Evolutionary conservation across 1,140 invertebrate species (phyloP).

Genomic region (Anadara kagoshimensis): DNA sequence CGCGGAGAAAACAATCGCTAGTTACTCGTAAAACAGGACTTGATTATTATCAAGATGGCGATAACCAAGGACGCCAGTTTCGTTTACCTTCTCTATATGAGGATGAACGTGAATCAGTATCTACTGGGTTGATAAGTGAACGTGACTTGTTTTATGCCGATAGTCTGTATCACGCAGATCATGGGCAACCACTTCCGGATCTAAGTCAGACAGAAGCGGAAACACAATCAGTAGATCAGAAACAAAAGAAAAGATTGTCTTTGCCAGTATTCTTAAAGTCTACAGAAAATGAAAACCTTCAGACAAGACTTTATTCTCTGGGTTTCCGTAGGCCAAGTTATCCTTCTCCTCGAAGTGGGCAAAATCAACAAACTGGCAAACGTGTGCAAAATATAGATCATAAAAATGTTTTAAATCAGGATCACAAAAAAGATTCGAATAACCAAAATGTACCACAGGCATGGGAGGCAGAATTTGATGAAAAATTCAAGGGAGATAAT

Average conservation of each 20-base stretch:
- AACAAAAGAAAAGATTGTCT: conserved; percentile 7
- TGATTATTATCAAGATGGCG: not conserved
- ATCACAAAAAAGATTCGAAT: not conserved
- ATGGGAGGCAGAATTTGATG: conserved; percentile 32
- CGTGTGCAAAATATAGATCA: too few relatives aligned
- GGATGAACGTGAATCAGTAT: not conserved
- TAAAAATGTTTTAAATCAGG: not conserved
- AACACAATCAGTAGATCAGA: not conserved
- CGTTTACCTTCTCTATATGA: not conserved
- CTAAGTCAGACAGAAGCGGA: not conserved
- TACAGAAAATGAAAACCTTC: conserved; percentile 21
- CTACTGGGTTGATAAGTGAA: not conserved
- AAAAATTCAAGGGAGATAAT: conserved; percentile 27
- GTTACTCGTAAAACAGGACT: conserved; percentile 9
- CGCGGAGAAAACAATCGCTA: conserved; percentile 1
- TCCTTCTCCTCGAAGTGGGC: too few relatives aligned
- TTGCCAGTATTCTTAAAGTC: conserved; percentile 37
- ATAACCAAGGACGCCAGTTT: not conserved
- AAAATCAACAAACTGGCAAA: not conserved
- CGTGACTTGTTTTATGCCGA: not conserved
- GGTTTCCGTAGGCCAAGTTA: conserved; percentile 28
- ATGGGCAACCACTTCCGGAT: not conserved
- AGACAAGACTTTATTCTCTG: conserved; percentile 28
- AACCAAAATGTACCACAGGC: conserved; percentile 7
- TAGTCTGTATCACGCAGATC: too few relatives aligned